Conservation (phyloP, 53 echinoderm and acorn worm species). For the Stichopus horrens region DNA sequence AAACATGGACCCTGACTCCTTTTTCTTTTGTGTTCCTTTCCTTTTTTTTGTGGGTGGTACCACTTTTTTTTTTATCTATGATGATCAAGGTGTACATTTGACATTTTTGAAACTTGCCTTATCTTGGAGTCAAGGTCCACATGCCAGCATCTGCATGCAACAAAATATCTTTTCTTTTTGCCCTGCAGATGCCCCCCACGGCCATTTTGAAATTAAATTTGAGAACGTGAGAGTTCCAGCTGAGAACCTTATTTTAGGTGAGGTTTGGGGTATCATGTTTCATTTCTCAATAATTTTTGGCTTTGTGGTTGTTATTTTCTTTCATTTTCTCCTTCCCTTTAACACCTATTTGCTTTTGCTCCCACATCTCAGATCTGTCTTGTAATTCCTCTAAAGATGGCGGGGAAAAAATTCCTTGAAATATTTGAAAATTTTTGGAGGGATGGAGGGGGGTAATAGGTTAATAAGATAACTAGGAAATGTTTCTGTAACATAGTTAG, state of each 20-base stretch:
- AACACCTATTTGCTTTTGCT: background rate
- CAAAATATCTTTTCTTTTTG: slow-evolving; percentile 5
- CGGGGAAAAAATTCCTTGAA: background rate
- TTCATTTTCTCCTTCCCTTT: background rate
- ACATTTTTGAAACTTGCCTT: background rate
- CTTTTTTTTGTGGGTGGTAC: too few species aligned
- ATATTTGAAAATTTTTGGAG: background rate
- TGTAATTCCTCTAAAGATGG: background rate
- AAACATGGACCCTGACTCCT: too few species aligned
- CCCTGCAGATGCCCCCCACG: slow-evolving; percentile 90
- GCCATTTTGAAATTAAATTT: slow-evolving; percentile 91
- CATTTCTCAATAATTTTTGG: background rate
- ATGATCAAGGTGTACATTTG: too few species aligned
- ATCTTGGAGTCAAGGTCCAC: slow-evolving; percentile 8
- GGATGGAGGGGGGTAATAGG: background rate
- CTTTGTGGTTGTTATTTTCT: background rate
- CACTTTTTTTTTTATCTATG: too few species aligned
- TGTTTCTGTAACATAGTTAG: slow-evolving; percentile 22
- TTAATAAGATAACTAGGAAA: slow-evolving; percentile 31
- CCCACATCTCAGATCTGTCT: too few species aligned
- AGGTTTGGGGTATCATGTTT: slow-evolving; percentile 17
- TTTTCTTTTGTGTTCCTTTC: too few species aligned
- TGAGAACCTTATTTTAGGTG: slow-evolving; percentile 85
- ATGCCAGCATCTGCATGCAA: background rate
- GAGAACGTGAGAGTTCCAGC: slow-evolving; percentile 87